phyloP scores from a whole-genome alignment of 2,113 vertebrate species.

The Phrynosoma platyrhinos region DNA sequence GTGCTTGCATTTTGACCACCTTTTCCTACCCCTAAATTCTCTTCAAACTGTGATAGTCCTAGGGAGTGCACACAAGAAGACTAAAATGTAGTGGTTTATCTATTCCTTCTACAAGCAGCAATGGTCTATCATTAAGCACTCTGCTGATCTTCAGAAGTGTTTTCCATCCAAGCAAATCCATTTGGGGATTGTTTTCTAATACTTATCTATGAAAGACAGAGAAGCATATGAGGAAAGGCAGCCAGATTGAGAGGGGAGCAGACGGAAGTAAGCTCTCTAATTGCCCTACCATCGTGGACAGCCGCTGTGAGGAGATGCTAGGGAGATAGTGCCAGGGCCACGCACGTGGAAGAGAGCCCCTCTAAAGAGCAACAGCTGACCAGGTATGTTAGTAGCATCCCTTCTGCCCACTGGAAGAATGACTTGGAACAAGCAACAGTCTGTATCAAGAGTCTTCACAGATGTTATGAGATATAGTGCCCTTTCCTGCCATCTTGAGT shows the following conservation, averaged over 20 bases:
- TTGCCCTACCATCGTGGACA: constrained; percentile 78
- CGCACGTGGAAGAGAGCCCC: constrained; percentile 82
- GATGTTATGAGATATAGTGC: constrained; percentile 17
- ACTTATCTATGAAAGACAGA: constrained; percentile 80
- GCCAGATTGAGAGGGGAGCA: constrained; percentile 81
- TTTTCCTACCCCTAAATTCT: not conserved
- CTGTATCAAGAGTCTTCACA: constrained; percentile 8
- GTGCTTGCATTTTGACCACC: not conserved
- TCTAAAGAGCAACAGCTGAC: constrained; percentile 79
- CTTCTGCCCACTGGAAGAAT: constrained; percentile 43
- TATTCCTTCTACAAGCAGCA: constrained; percentile 45
- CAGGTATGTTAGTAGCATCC: constrained; percentile 84
- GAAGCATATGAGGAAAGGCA: constrained; percentile 79
- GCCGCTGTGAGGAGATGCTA: constrained; percentile 81
- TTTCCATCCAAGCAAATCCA: constrained; percentile 58
- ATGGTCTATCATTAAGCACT: constrained; percentile 44
- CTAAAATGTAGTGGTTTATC: constrained; percentile 46
- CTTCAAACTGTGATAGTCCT: not conserved
- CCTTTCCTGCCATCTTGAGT: constrained; percentile 18
- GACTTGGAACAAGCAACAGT: not conserved
- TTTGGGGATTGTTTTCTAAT: constrained; percentile 66
- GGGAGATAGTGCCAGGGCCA: constrained; percentile 85
- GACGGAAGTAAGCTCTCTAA: constrained; percentile 79
- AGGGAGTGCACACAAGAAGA: not conserved
- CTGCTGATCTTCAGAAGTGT: constrained; percentile 38